Percentiles rank a stretch among this genome's conserved stretches.
These are phyloP conservation scores for Holacanthella duospinosa DNA, from an alignment of 2,888 invertebrate genomes.

Conservation along the genomic window DNA sequence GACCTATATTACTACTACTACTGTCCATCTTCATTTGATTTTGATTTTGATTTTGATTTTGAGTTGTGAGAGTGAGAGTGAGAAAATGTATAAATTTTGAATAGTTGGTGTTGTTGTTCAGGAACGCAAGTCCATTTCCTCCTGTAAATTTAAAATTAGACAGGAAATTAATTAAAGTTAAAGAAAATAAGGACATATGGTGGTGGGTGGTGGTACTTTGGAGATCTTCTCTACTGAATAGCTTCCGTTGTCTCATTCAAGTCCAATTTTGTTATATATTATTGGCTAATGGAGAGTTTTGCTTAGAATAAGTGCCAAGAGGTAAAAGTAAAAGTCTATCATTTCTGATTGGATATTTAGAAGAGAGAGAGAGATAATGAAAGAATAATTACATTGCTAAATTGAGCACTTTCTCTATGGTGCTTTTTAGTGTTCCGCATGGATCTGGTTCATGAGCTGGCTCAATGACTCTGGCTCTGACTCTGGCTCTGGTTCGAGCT, in stretches of 20 bases:
- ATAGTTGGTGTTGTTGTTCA: neutral
- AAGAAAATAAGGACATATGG: neutral
- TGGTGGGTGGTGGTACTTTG: neutral
- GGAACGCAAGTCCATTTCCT: neutral
- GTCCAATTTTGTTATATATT: neutral
- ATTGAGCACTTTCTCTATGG: neutral
- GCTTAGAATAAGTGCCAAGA: no score
- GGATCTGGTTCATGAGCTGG: no score
- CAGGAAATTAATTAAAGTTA: neutral
- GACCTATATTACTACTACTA: no score
- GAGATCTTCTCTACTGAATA: neutral
- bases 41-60: neutral
- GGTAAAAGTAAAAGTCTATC: no score
- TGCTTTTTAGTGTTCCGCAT: no score
- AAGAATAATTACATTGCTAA: conserved; percentile 1
- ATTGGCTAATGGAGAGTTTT: no score
- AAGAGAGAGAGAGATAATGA: neutral
- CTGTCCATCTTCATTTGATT: neutral
- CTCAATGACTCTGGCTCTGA: no score
- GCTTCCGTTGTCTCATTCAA: neutral
- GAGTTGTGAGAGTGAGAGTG: no score
- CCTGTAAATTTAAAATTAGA: neutral
- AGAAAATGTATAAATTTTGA: no score
- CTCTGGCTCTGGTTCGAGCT: no score
- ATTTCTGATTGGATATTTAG: neutral